Evolutionary conservation across 2,797 vertebrate genomes (phyloP), one percentile per base, ranked within the genome.

Genomic region (Calcarius lapponicus): DNA sequence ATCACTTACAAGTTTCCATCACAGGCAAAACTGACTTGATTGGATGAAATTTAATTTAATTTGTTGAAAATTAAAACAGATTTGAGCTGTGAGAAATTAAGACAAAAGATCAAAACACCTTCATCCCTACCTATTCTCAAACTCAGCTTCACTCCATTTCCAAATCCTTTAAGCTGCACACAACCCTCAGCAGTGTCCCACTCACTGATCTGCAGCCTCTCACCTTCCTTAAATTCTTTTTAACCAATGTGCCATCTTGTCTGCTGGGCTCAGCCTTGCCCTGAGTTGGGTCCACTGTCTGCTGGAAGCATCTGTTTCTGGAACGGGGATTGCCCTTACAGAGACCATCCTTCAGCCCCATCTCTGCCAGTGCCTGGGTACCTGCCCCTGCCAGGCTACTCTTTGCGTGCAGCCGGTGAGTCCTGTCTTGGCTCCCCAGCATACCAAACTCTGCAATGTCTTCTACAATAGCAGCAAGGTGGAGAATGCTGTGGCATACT

Each of bases 371-470:
- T 7, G 17, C 18, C 34, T 42, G 34, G 12, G 17, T 28, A n/a
- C 9, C 34, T 66, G 13, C 15, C 43, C 17, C 36, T 15, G 22
- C 10, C 18, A n/a, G 16, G 9, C 3, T 22, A 6, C 3, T 24
- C 3, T 51, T 80, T 73, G 15, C 58, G 17, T 20, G 20, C 25
- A 32, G 31, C 7, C 22, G 40, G 0, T 34, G 29, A 74, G 18
- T 45, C 17, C 34, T 47, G 0, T 14, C 14, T 36, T 29, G 57
- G 6, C 16, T 61, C 4, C 22, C 11, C 38, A 67, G 21, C 17
- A 16, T 7, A 64, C 2, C 0, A 0, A 9, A 34, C 19, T 50
- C 17, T 43, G 15, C 26, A 48, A 10, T 7, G 8, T 2, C 24
- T 86, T 71, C 31, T 60, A 17, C 26, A 38, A 9, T 5, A 51